Base-by-base conservation (phyloP, 1,140 invertebrate genomes). In the Homarus americanus region DNA sequence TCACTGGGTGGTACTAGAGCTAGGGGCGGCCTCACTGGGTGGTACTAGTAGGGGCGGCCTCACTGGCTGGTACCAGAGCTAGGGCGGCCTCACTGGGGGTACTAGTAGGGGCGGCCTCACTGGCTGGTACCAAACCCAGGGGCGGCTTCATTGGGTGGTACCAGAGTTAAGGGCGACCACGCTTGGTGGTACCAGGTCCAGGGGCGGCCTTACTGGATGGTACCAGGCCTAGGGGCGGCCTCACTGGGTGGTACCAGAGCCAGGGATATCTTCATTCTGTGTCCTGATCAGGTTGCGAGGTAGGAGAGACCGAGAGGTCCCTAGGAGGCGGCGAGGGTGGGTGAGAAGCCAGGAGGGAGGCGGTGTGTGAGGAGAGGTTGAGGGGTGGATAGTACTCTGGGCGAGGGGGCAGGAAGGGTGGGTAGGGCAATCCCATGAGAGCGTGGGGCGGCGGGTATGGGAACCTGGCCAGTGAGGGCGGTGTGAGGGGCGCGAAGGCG, bases 301-400 rank as follows among this genome's bases (percentile, higher is more conserved):
- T 84, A 28, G 92, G 90, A 1, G 90, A 92, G 80, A 89, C 75
- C 12, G 89, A 91, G 34, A 82, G 78, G 41, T 91, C 92, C 63
- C 87, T 89, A 49, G 83, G 82, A 28, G 87, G 86, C 10, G 85
- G 85, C 32, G 92, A 84, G 80, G 92, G 82, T 20, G 79, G 86
- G 38, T 87, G 80, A 49, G 85, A 63, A 38, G 89, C 58, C 36
- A 91, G 58, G 20, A 84, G 85, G 79, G 83, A 73, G 17, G 80
- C 53, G 40, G 85, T 75, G 63, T 91, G 92, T 1, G 89, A 87
- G 17, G 92, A 91, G n/a, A 92, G 80, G 83, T 92, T 92, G 24
- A 92, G 86, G 75, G 92, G 92, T 17, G 92, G 89, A 44, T 92
- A 92, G 66, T 92, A 92, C 40, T 92, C 92, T 17, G 92, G 92